These are phyloP conservation scores for Mesorhabditis spiculigera DNA, from an alignment of 2,888 invertebrate species.

Conservation along the genomic window DNA sequence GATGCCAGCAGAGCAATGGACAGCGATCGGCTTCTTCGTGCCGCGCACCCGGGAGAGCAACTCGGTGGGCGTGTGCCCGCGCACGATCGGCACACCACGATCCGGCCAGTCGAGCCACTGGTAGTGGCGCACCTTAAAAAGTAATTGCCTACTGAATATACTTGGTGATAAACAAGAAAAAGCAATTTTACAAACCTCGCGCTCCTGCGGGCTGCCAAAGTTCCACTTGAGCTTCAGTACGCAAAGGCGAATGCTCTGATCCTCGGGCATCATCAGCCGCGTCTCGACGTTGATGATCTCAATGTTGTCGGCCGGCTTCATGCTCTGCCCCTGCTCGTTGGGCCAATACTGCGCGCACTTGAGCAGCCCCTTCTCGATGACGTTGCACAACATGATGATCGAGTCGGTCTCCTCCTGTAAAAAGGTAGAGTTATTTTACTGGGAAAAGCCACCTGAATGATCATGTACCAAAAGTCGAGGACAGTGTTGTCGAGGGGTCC, in stretches of 20 bases:
- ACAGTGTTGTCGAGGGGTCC: conserved; percentile 29
- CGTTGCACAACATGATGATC: conserved; percentile 42
- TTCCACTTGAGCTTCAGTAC: conserved; percentile 20
- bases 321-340: conserved; percentile 17
- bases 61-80: conserved; percentile 8
- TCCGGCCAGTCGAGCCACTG: conserved; percentile 46
- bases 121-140: conserved; percentile 25
- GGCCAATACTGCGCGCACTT: conserved; percentile 70
- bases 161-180: not conserved
- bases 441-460: conserved; percentile 9
- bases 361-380: conserved; percentile 57
- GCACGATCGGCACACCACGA: conserved; percentile 29
- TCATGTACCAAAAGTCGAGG: conserved; percentile 32
- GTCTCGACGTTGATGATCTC: conserved; percentile 17
- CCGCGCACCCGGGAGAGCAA: conserved; percentile 26
- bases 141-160: not conserved
- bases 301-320: conserved; percentile 8
- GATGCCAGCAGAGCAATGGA: conserved; percentile 46
- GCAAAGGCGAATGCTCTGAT: conserved; percentile 6
- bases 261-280: not conserved
- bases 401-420: conserved; percentile 24
- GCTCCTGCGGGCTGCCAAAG: conserved; percentile 10
- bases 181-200: conserved; percentile 5
- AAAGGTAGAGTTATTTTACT: not conserved
- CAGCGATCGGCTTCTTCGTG: conserved; percentile 29